phyloP scores from a whole-genome alignment of 2,113 vertebrate genomes.

The Patagioenas fasciata region DNA sequence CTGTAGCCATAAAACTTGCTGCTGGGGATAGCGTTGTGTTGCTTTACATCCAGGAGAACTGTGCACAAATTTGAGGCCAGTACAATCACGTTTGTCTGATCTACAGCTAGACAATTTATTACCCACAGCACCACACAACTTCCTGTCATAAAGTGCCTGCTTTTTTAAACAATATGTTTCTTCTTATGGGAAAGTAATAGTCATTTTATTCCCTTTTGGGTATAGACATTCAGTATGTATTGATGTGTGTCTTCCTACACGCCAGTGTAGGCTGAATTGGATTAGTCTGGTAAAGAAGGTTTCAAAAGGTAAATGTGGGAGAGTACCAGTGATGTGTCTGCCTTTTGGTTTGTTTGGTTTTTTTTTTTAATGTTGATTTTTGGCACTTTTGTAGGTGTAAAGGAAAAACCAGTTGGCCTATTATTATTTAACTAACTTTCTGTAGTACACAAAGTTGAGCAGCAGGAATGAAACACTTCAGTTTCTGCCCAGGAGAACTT shows the following conservation, averaged over 20 bases:
- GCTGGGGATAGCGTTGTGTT: background rate
- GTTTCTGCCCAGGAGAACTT: background rate
- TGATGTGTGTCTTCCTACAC: background rate
- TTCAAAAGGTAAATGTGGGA: background rate
- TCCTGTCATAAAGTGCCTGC: rapidly evolving
- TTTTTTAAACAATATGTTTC: background rate
- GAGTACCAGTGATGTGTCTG: background rate
- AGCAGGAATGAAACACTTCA: background rate
- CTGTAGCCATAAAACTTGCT: slow-evolving; percentile 6
- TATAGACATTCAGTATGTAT: background rate
- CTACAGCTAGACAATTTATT: background rate
- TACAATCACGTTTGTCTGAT: background rate
- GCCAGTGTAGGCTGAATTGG: background rate
- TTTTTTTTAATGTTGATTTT: background rate
- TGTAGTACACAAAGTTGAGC: background rate
- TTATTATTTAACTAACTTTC: background rate
- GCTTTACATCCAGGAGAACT: background rate
- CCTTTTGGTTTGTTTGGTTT: background rate
- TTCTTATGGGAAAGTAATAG: background rate
- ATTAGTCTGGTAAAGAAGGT: background rate
- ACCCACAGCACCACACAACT: background rate
- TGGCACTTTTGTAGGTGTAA: background rate
- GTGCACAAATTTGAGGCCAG: background rate
- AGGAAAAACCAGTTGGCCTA: background rate
- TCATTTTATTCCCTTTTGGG: background rate